Conservation (phyloP, 2,797 vertebrate species). For the Epinephelus malabaricus region DNA sequence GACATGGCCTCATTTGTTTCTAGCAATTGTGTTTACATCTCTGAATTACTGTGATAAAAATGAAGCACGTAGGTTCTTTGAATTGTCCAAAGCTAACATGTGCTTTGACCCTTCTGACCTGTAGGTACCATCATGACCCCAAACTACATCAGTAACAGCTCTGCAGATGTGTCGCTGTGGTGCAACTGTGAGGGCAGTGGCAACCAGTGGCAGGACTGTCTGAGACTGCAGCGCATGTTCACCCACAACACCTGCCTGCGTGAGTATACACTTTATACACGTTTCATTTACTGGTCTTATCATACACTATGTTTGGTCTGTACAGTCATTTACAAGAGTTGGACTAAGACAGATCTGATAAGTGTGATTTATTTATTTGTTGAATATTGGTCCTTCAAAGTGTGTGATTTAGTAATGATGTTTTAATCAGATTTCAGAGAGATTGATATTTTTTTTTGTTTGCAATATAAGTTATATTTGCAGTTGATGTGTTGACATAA, state of each 20-base stretch:
- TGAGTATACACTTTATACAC: conserved; percentile 80
- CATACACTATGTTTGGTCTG: neutral
- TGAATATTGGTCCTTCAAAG: neutral
- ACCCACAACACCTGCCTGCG: conserved; percentile 93
- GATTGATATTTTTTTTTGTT: neutral
- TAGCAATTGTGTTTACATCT: neutral
- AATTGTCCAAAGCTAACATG: neutral
- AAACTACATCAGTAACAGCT: conserved; percentile 94
- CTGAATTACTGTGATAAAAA: neutral
- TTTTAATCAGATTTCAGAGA: too few species aligned
- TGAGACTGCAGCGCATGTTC: conserved; percentile 90
- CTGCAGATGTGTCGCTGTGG: conserved; percentile 91
- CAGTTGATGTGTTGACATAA: neutral
- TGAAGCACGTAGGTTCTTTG: neutral
- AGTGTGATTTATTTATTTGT: neutral
- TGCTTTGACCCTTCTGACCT: conserved; percentile 27
- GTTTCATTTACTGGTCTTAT: neutral
- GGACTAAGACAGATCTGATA: neutral
- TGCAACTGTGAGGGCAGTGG: conserved; percentile 95
- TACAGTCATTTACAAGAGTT: neutral
- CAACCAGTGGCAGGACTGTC: conserved; percentile 94
- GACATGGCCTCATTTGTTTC: neutral
- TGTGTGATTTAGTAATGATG: neutral
- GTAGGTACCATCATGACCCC: conserved; percentile 96
- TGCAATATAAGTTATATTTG: neutral